Evolutionary conservation across 2,888 invertebrate genomes (phyloP).

Genomic region (Drosophila hamatofila): DNA sequence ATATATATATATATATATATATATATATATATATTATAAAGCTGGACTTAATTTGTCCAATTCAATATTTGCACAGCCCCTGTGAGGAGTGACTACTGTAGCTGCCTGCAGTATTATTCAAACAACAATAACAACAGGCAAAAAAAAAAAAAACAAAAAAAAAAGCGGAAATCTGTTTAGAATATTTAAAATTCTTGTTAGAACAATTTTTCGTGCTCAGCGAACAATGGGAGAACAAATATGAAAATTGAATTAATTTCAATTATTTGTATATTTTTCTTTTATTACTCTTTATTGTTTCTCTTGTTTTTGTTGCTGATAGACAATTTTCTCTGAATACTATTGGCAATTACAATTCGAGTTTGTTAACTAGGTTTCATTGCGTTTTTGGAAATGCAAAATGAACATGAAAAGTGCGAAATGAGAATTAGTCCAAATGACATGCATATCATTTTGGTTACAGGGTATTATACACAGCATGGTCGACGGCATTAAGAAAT

Average conservation of each 20-base stretch:
- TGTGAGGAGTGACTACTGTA: slow-evolving; percentile 5
- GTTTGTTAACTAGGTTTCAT: neutral
- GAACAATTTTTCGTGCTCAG: slow-evolving; percentile 9
- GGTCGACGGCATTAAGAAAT: neutral
- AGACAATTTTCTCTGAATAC: neutral
- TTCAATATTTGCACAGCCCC: no score
- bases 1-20: no score
- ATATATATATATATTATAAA: no score
- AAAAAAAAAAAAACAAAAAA: neutral
- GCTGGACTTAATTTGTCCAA: no score
- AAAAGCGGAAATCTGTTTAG: slow-evolving; percentile 5
- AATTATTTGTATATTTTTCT: slow-evolving; percentile 1
- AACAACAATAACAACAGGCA: slow-evolving; percentile 5
- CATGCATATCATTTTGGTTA: neutral
- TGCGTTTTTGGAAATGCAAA: slow-evolving; percentile 1
- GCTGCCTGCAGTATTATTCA: neutral
- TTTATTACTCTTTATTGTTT: neutral
- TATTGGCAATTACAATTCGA: neutral
- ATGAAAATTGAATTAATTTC: neutral
- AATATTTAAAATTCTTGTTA: slow-evolving; percentile 34
- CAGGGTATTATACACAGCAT: neutral
- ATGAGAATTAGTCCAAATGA: neutral
- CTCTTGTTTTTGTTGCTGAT: neutral
- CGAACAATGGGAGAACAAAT: neutral
- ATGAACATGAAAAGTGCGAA: neutral